Base-by-base conservation (phyloP, 2,113 vertebrate species). In the Crotalus horridus region DNA sequence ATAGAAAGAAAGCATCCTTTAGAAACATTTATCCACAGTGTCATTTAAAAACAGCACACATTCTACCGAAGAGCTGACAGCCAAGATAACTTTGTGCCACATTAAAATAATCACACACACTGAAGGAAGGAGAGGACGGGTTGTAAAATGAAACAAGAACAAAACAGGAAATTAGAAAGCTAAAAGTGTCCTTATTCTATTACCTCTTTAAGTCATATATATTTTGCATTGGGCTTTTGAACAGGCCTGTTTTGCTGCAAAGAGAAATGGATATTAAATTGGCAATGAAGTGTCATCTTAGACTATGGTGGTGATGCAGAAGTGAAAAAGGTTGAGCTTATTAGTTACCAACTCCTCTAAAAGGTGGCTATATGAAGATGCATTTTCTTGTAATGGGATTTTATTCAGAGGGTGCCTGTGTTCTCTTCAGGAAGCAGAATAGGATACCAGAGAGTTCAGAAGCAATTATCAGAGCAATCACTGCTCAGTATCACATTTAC, bases 151-250 rank as follows among this genome's bases (percentile, higher is more conserved):
- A 88, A 87, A 74, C 54, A 1, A 13, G 20, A 48, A 56, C 53
- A 87, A 61, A 21, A 58, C 90, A 92, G 81, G 55, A 93, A 95
- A 90, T n/a, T 53, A 48, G 53, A 94, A 88, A 89, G 24, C 11
- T 92, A 81, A 54, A 0, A 55, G 24, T 0, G 2, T 1, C 8
- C 90, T 7, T 3, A 1, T 54, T 0, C 53, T 0, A 8, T 91
- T 90, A 24, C 33, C 0, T 26, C 23, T 0, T 2, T 33, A 85
- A 88, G 53, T 4, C 0, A 0, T 4, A 12, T 33, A 39, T n/a
- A 48, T 43, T 6, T 93, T 4, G 0, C 51, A 55, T n/a, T 21
- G 13, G 13, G n/a, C 3, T 24, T 51, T 13, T 46, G 69, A 91
- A 91, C 29, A 17, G 21, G 21, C 29, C 1, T n/a, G 6, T 69